A percentile compares a stretch with the other conserved stretches of the same genome.
Conservation (phyloP, 2,888 invertebrate genomes). For the Zootermopsis nevadensis region DNA sequence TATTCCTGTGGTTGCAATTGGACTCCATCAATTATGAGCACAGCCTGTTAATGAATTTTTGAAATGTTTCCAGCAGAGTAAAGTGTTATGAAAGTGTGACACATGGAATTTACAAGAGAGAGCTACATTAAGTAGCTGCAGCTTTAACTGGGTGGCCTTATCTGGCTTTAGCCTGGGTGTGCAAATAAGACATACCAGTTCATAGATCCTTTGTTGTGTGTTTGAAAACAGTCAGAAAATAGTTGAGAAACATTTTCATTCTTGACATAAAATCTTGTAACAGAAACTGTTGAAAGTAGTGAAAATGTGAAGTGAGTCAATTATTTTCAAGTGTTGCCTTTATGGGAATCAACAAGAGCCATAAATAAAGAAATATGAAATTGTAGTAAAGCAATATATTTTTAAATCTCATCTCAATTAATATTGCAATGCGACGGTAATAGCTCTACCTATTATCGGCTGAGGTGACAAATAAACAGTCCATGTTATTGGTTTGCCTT, state of each 20-base stretch:
- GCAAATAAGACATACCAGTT: neutral
- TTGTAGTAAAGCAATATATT: constrained; percentile 31
- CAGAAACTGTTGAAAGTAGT: neutral
- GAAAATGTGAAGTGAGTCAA: neutral
- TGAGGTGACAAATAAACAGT: neutral
- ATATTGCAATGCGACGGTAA: neutral
- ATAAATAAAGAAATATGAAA: neutral
- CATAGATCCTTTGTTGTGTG: neutral
- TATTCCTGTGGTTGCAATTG: constrained; percentile 16
- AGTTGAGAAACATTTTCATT: neutral
- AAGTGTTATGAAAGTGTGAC: neutral
- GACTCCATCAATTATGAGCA: constrained; percentile 25
- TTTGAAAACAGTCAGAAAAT: neutral
- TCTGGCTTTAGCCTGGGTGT: neutral
- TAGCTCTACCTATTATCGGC: neutral
- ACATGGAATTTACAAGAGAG: neutral
- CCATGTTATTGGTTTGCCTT: constrained; percentile 24
- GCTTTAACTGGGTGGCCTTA: constrained; percentile 35
- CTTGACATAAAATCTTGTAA: neutral
- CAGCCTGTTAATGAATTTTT: constrained; percentile 4
- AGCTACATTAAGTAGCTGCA: neutral
- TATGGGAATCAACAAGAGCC: neutral
- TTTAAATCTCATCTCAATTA: constrained; percentile 13
- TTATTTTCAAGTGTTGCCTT: constrained; percentile 19
- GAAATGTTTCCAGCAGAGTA: neutral